Percentiles rank a stretch among this genome's conserved stretches.
These are phyloP conservation scores for Antigone vipio DNA, from an alignment of 2,113 vertebrate species.

Conservation along the genomic window DNA sequence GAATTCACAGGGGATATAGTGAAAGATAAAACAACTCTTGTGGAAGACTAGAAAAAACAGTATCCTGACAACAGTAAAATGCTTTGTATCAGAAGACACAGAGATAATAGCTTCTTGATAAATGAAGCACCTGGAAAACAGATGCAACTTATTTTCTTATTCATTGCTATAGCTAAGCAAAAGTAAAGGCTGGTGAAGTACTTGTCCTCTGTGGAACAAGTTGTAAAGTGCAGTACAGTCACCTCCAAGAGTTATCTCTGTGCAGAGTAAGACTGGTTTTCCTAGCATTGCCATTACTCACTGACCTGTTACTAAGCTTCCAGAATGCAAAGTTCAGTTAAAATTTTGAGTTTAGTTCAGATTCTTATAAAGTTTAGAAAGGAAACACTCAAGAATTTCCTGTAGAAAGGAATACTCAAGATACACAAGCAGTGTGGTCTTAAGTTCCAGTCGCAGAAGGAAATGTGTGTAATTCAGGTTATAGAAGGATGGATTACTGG, in stretches of 20 bases:
- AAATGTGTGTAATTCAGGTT: not conserved
- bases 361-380: not conserved
- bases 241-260: not conserved
- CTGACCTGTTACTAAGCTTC: not conserved
- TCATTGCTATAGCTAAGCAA: not conserved
- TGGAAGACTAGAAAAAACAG: not conserved
- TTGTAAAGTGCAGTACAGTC: not conserved
- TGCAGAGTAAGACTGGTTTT: not conserved
- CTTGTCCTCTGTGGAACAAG: too few relatives aligned
- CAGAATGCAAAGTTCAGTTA: not conserved
- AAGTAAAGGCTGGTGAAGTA: not conserved
- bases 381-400: not conserved
- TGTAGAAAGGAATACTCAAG: not conserved
- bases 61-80: not conserved
- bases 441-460: fast-evolving
- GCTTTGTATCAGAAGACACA: not conserved
- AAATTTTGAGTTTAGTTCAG: not conserved
- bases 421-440: not conserved
- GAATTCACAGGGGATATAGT: fast-evolving
- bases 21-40: not conserved
- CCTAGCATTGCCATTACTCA: not conserved
- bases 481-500: fast-evolving
- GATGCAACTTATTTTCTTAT: not conserved
- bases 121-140: not conserved
- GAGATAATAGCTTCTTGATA: not conserved